Evolutionary conservation across 2,113 vertebrate species (phyloP), one percentile per base, ranked within the genome.

Genomic region (Phalacrocorax brasilianus): DNA sequence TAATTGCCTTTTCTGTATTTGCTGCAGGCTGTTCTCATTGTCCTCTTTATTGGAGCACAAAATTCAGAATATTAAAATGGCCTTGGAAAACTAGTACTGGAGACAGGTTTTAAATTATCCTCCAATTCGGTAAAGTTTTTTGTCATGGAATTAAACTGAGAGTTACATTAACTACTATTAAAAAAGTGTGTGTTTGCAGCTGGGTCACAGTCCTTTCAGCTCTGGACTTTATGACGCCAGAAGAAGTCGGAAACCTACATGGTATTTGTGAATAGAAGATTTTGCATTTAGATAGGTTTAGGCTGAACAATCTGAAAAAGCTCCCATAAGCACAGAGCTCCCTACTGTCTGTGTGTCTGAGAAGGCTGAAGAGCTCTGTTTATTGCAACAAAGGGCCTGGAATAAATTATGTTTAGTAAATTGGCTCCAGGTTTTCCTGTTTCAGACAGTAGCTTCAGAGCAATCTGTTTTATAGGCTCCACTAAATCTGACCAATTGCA

Each of bases 351-450:
- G 59, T 87, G 85, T 82, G 90, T 95, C 85, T 93, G 93, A 94
- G 95, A 88, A 96, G 96, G 74, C 97, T 97, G 96, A 97, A 97
- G 98, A 97, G 96, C 91, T 96, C 94, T 95, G 93, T 98, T 98
- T 97, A 95, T 98, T 96, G 91, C 92, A 97, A 85, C 50, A 95
- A 97, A 95, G 87, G 94, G 95, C 97, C 98, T 98, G 98, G 97
- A 96, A 96, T 97, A 97, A 96, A 98, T 98, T 98, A 98, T 42
- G 78, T 90, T 78, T 79, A 87, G 93, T 92, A 98, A 98, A 98
- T 98, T 98, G 97, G 93, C 97, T 98, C 96, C 98, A 98, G 98
- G 96, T 97, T 82, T 82, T 91, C 96, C 93, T 93, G 59, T 96
- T 98, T 96, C 85, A 98, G 97, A 98, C 98, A 97, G 98, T 98